These are phyloP conservation scores for Parnassius glacialis DNA, from an alignment of 2,888 invertebrate genomes.

Conservation along the genomic window DNA sequence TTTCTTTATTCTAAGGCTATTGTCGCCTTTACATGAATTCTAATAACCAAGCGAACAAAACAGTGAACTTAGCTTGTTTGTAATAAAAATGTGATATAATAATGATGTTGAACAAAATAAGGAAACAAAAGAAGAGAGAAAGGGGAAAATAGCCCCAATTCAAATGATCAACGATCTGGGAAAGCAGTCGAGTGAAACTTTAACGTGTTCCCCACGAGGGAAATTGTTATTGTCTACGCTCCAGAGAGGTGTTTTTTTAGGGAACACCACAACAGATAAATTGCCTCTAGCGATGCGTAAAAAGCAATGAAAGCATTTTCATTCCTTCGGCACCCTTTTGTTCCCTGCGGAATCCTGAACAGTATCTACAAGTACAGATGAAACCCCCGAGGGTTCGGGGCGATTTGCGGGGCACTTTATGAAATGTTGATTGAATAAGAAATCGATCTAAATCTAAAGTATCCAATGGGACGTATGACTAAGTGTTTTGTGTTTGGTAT, in stretches of 20 bases:
- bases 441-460: constrained; percentile 23
- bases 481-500: too few species aligned
- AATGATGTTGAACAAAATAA: constrained; percentile 12
- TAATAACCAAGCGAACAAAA: too few species aligned
- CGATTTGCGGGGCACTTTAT: constrained; percentile 46
- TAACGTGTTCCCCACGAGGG: constrained; percentile 51
- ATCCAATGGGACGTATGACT: background rate
- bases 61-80: too few species aligned
- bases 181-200: constrained; percentile 39
- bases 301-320: constrained; percentile 78
- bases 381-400: constrained; percentile 55
- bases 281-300: constrained; percentile 76
- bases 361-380: constrained; percentile 71
- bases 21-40: too few species aligned
- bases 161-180: constrained; percentile 26
- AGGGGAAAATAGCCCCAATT: constrained; percentile 13
- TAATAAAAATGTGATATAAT: too few species aligned
- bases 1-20: too few species aligned
- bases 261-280: constrained; percentile 72
- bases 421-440: constrained; percentile 27
- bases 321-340: constrained; percentile 66
- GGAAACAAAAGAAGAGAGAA: constrained; percentile 6
- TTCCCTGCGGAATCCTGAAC: constrained; percentile 74
- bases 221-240: constrained; percentile 53
- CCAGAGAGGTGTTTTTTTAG: constrained; percentile 46